phyloP scores from a whole-genome alignment of 23 tunicate species.

The Clavelina lepadiformis region DNA sequence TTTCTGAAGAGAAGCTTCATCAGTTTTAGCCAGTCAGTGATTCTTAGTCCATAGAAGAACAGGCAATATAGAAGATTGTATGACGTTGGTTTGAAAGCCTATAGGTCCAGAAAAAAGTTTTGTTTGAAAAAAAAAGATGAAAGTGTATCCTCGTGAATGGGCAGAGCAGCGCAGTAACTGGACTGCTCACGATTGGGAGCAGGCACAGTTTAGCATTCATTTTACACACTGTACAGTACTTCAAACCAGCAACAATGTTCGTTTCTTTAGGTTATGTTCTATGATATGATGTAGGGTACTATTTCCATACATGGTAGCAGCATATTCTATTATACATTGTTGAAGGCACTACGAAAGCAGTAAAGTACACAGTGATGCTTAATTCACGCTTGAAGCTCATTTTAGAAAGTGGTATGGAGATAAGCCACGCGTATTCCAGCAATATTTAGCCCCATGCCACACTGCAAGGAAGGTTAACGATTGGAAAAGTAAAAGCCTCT shows the following conservation, averaged over 20 bases:
- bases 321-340: no score
- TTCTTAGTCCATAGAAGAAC: neutral
- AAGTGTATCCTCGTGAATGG: conserved; percentile 4
- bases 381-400: conserved; percentile 2
- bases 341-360: conserved; percentile 5
- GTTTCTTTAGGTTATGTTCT: conserved; percentile 8
- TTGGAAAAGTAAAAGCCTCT: neutral
- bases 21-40: no score
- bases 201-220: conserved; percentile 3
- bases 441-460: conserved; percentile 4
- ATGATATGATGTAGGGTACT: conserved; percentile 3
- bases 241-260: neutral
- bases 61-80: neutral
- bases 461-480: conserved; percentile 1
- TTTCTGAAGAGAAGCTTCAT: neutral
- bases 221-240: neutral
- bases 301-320: conserved; percentile 7
- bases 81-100: conserved; percentile 14
- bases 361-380: conserved; percentile 18
- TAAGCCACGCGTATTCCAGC: conserved; percentile 3
- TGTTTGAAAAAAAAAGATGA: neutral
- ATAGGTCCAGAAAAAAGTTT: conserved; percentile 8
- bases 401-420: neutral
- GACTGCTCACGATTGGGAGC: conserved; percentile 12
- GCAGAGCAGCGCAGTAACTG: conserved; percentile 9